Conservation (phyloP, 2,113 vertebrate genomes). For the Odocoileus virginianus region DNA sequence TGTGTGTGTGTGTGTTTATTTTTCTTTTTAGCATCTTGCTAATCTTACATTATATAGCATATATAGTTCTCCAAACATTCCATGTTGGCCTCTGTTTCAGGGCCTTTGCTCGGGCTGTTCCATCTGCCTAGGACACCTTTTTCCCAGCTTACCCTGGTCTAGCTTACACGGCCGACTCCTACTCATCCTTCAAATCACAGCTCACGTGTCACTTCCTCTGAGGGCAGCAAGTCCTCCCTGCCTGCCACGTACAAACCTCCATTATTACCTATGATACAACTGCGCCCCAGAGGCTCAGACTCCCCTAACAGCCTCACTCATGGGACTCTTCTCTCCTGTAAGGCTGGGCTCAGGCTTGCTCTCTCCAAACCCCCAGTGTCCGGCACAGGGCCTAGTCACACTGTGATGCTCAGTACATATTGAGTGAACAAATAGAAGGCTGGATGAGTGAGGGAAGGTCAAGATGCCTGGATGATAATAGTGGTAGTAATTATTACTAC, state of each 20-base stretch:
- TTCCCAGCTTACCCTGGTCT: neutral
- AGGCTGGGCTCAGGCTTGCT: neutral
- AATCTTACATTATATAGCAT: neutral
- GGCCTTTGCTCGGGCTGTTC: neutral
- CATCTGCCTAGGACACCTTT: neutral
- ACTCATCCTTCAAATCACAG: neutral
- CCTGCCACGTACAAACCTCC: neutral
- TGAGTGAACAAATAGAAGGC: neutral
- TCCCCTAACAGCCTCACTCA: neutral
- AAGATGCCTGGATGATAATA: neutral
- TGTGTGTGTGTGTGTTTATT: fast-evolving
- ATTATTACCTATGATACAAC: neutral
- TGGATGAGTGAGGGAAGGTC: neutral
- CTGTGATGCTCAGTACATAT: neutral
- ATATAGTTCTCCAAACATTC: neutral
- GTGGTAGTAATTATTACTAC: neutral
- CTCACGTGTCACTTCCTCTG: neutral
- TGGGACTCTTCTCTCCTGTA: neutral
- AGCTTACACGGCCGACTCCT: neutral
- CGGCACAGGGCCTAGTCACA: neutral
- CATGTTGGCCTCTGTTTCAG: neutral
- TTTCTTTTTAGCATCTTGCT: neutral
- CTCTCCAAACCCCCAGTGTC: neutral
- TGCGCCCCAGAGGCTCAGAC: neutral
- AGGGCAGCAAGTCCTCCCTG: neutral